Base-by-base conservation (phyloP, 2,797 vertebrate species). In the Sardinella longiceps region DNA sequence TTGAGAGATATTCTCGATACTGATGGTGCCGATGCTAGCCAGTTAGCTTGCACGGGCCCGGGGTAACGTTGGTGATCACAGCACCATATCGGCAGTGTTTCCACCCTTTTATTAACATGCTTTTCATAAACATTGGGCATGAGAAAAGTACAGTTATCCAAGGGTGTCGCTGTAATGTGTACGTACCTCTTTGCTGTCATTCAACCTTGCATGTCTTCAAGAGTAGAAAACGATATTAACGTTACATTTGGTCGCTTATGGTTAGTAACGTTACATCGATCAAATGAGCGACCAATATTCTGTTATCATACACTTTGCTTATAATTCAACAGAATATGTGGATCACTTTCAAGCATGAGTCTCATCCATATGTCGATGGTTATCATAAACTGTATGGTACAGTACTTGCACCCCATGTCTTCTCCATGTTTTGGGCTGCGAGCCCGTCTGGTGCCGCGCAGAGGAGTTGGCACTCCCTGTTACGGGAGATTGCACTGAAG, bases 401-500 rank as follows among this genome's bases (percentile, higher is more conserved):
- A 10, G 4, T 7, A 43, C 43, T 43, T 43, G 46, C 46, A 70
- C 20, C 5, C 18, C 6, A 9, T 77, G 70, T 77, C 37, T 77
- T 20, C 70, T 43, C 18, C 12, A 43, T 11, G 70, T 43, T n/a
- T 6, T 10, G 18, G 63, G 30, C 28, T 33, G 63, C 12, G 25
- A 30, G 30, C 33, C 66, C 30, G 30, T 37, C 4, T 18, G 30
- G 12, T 37, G 66, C 18, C 66, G 70, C 28, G 28, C 63, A 70
- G 12, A 39, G 70, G 33, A 43, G 70, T 77, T 77, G 70, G 70
- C 70, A 77, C 70, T 77, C 70, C 70, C 70, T 77, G 70, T 77
- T 33, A 77, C 70, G 18, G 15, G 70, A 20, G 37, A 39, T 43
- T 77, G 33, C 70, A 23, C 70, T 43, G 30, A 74, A 37, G 33